Evolutionary conservation across 1,140 invertebrate genomes (phyloP).

Genomic region (Euglossa dilemma): DNA sequence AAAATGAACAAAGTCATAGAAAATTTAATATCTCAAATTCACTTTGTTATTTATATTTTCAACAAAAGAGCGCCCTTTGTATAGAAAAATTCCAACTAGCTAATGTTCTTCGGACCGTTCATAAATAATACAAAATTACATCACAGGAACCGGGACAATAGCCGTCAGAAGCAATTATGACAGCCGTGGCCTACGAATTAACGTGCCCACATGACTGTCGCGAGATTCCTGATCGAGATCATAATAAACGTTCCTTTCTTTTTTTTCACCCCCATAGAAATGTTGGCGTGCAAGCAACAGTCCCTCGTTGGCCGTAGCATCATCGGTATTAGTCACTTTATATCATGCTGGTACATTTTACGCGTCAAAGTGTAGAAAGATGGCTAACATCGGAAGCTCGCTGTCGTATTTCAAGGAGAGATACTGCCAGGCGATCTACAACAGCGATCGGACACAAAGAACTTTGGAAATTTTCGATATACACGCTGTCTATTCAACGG

Average conservation of each 20-base stretch:
- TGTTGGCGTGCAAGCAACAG: not conserved
- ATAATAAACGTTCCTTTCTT: conserved; percentile 29
- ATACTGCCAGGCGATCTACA: not conserved
- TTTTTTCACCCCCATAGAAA: conserved; percentile 43
- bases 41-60: too few species aligned
- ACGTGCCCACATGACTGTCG: conserved; percentile 40
- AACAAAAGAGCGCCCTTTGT: not conserved
- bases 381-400: not conserved
- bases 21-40: too few species aligned
- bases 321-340: conserved; percentile 42
- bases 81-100: not conserved
- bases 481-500: not conserved
- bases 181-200: conserved; percentile 18
- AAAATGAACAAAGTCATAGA: too few species aligned
- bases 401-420: not conserved
- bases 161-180: conserved; percentile 7
- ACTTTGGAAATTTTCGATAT: not conserved
- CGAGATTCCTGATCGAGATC: conserved; percentile 31
- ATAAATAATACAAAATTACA: not conserved
- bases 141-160: not conserved
- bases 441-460: not conserved
- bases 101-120: not conserved
- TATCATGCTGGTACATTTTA: conserved; percentile 54
- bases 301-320: not conserved
- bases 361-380: conserved; percentile 41